Evolutionary conservation across 1,140 invertebrate genomes (phyloP), one percentile per base, ranked within the genome.

Genomic region (Aphidius gifuensis): DNA sequence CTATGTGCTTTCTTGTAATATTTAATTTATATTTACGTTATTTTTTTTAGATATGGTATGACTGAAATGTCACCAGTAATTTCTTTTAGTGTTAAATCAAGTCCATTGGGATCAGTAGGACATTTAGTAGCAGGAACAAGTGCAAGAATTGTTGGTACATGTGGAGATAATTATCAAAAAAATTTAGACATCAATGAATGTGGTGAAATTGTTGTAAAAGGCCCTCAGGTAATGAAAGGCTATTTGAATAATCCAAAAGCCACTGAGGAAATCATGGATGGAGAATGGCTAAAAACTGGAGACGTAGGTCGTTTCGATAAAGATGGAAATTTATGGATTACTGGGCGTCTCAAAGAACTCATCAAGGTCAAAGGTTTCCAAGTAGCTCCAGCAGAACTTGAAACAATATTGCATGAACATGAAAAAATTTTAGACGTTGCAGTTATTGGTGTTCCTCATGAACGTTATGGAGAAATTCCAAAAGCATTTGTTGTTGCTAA

Each of bases 241-340:
- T 87, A 87, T 71, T 80, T 76, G 38, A 82, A 84, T 39, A 85
- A 87, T 65, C 66, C 74, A 4, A 64, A 83, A 57, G 83, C 79
- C 1, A 86, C 85, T 0, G 64, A 67, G n/a, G 76, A 82, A 16
- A 81, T 71, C n/a, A 80, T 87, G 48, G 71, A 73, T 38, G 86
- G 88, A 63, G 87, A 87, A 8, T 95, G 90, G 90, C 79, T 91
- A 48, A 85, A 87, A 65, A 92, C 91, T 45, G 92, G 92, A 5
- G 92, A 94, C 72, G 81, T 93, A 40, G 91, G 86, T 2, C 87
- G 85, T 70, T 68, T 62, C 32, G 60, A 70, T 53, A 60, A 69
- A 61, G 44, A 68, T 16, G 82, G 78, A 2, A 70, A 69, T n/a
- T 68, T 86, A 38, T 81, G 71, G 16, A 74, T 87, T 49, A 69